Conservation (phyloP, 1,140 invertebrate species). For the Phortica variegata region DNA sequence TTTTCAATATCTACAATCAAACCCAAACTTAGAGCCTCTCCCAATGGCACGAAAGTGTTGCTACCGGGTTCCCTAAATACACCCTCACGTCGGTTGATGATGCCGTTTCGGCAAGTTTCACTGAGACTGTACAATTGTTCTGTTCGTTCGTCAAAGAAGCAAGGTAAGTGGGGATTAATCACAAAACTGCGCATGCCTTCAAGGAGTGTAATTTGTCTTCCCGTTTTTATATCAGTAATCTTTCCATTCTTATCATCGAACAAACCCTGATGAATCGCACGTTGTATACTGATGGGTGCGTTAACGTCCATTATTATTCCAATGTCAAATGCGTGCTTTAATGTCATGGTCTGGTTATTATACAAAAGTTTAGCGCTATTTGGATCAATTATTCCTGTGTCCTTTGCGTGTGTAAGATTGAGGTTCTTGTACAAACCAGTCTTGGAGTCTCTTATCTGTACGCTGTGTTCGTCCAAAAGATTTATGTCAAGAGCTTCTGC, state of each 20-base stretch:
- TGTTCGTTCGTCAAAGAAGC: slow-evolving; percentile 74
- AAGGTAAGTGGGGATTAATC: slow-evolving; percentile 76
- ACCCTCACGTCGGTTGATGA: slow-evolving; percentile 80
- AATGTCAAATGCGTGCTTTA: slow-evolving; percentile 77
- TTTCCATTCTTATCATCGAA: slow-evolving; percentile 81
- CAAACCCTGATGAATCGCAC: slow-evolving; percentile 82
- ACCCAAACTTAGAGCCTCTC: slow-evolving; percentile 72
- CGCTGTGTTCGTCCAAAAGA: slow-evolving; percentile 79
- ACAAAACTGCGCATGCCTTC: slow-evolving; percentile 80
- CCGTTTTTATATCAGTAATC: slow-evolving; percentile 75
- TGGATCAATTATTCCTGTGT: slow-evolving; percentile 72
- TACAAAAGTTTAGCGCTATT: slow-evolving; percentile 69
- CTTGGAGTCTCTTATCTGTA: slow-evolving; percentile 79
- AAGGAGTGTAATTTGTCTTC: slow-evolving; percentile 75
- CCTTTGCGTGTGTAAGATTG: slow-evolving; percentile 73
- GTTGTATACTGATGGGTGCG: slow-evolving; percentile 79
- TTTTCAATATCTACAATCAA: slow-evolving; percentile 84
- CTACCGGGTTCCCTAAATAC: slow-evolving; percentile 74
- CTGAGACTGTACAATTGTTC: slow-evolving; percentile 70
- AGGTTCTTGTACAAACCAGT: slow-evolving; percentile 74
- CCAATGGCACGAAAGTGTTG: slow-evolving; percentile 66
- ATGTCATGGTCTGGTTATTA: slow-evolving; percentile 68
- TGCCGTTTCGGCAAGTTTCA: slow-evolving; percentile 76
- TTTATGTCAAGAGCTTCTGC: slow-evolving; percentile 72
- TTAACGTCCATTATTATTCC: slow-evolving; percentile 79